Evolutionary conservation across 2,113 vertebrate genomes (phyloP).

Genomic region (Lophotis ruficrista): DNA sequence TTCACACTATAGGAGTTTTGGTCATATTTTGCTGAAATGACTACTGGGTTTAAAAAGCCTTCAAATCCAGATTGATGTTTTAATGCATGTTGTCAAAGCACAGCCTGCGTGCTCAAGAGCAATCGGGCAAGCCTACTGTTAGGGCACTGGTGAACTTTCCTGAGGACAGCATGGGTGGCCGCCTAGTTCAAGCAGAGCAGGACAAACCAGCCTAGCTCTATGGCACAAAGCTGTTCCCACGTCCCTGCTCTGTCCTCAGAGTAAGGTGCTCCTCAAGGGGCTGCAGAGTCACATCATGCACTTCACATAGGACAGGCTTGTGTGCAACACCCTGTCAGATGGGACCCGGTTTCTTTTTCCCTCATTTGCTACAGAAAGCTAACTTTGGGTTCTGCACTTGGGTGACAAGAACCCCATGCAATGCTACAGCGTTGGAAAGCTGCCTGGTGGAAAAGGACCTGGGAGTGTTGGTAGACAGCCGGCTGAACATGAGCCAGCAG

Average conservation of each 20-base stretch:
- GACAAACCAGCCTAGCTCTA: background rate
- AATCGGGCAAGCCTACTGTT: rapidly evolving
- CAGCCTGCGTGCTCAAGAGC: background rate
- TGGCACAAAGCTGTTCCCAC: rapidly evolving
- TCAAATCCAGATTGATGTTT: background rate
- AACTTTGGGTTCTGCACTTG: background rate
- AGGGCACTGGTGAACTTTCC: background rate
- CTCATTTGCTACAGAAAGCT: background rate
- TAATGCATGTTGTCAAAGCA: background rate
- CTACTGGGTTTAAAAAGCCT: background rate
- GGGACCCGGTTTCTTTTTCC: rapidly evolving
- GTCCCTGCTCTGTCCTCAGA: background rate
- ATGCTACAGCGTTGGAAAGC: background rate
- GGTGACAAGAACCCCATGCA: background rate
- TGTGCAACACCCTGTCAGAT: background rate
- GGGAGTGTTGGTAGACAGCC: rapidly evolving
- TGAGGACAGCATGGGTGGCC: rapidly evolving
- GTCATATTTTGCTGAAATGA: background rate
- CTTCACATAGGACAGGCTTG: rapidly evolving
- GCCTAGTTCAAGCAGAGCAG: background rate
- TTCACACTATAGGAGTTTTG: background rate
- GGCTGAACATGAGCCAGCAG: rapidly evolving
- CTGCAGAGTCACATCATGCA: rapidly evolving
- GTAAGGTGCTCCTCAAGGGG: rapidly evolving
- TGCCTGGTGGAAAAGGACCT: rapidly evolving